Evolutionary conservation across 1,140 invertebrate genomes (phyloP).

Genomic region (Bombus haemorrhoidalis): DNA sequence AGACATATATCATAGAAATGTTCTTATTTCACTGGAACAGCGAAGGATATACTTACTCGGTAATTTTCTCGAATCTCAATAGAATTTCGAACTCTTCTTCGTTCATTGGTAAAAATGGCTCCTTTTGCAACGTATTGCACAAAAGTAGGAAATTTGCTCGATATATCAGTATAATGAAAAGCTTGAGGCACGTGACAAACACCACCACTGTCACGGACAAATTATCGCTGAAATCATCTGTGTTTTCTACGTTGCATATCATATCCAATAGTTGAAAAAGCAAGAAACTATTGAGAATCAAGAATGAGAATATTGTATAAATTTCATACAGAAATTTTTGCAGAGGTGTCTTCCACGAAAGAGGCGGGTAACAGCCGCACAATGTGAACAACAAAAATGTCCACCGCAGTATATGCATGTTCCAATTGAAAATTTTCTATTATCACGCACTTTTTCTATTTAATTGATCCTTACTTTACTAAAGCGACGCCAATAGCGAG

Average conservation of each 20-base stretch:
- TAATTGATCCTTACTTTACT: not conserved
- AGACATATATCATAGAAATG: no score
- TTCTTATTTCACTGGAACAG: no score
- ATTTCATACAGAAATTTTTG: not conserved
- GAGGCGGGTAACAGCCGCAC: not conserved
- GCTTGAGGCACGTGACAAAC: constrained; percentile 30
- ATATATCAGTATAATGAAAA: constrained; percentile 15
- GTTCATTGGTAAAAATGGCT: constrained; percentile 46
- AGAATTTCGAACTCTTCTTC: constrained; percentile 56
- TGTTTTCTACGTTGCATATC: not conserved
- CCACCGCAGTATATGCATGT: not conserved
- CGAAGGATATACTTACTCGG: constrained; percentile 45
- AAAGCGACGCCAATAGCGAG: no score
- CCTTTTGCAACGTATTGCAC: not conserved
- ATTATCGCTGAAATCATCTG: constrained; percentile 32
- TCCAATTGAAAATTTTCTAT: not conserved
- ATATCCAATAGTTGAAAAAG: not conserved
- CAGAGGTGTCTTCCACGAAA: not conserved
- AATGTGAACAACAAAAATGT: not conserved
- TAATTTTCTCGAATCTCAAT: constrained; percentile 41
- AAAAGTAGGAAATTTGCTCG: constrained; percentile 18
- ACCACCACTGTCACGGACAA: constrained; percentile 30
- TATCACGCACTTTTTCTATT: not conserved
- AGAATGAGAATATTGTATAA: not conserved
- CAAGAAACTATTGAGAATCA: not conserved